A percentile compares a stretch with the other conserved stretches of the same genome.
Conservation (phyloP, 1,140 invertebrate genomes). For the Drosophila equinoxialis region DNA sequence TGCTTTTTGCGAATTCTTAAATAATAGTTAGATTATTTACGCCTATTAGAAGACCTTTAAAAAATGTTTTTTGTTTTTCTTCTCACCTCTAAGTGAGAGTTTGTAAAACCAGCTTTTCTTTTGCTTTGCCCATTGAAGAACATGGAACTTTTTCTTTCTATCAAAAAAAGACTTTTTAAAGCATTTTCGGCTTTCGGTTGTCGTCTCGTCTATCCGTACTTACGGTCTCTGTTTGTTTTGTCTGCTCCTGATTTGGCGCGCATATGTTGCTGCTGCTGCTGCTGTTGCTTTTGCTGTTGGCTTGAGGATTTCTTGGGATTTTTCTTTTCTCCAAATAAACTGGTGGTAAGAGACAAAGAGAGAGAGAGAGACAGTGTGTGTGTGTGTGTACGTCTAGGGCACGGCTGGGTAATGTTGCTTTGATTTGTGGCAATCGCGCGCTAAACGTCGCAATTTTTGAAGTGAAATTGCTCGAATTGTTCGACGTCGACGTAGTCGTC, state of each 20-base stretch:
- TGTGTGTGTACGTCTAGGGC: background rate
- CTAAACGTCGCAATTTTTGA: conserved; percentile 79
- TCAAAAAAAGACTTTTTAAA: conserved; percentile 52
- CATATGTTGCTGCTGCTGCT: conserved; percentile 60
- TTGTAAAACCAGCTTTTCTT: conserved; percentile 1
- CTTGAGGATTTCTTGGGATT: conserved; percentile 63
- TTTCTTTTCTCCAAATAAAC: conserved; percentile 21
- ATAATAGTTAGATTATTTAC: too few relatives aligned
- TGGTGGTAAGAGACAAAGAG: background rate
- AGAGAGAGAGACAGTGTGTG: background rate
- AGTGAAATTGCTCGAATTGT: conserved; percentile 77
- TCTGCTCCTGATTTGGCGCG: conserved; percentile 74
- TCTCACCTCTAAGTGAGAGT: conserved; percentile 20
- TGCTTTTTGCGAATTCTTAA: too few relatives aligned
- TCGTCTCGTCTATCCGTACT: conserved; percentile 43
- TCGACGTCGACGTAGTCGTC: conserved; percentile 44
- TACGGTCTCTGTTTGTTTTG: conserved; percentile 74
- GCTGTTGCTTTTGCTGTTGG: background rate
- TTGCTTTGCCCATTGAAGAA: conserved; percentile 2
- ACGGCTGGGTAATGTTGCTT: conserved; percentile 67
- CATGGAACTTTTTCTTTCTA: conserved; percentile 60
- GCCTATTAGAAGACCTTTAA: background rate
- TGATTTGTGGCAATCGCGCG: conserved; percentile 77
- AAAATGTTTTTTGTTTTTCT: background rate
- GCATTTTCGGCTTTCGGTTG: conserved; percentile 49